Percentiles rank a stretch among this genome's conserved stretches.
phyloP scores from a whole-genome alignment of 2,113 vertebrate genomes.

The Cyanistes caeruleus region DNA sequence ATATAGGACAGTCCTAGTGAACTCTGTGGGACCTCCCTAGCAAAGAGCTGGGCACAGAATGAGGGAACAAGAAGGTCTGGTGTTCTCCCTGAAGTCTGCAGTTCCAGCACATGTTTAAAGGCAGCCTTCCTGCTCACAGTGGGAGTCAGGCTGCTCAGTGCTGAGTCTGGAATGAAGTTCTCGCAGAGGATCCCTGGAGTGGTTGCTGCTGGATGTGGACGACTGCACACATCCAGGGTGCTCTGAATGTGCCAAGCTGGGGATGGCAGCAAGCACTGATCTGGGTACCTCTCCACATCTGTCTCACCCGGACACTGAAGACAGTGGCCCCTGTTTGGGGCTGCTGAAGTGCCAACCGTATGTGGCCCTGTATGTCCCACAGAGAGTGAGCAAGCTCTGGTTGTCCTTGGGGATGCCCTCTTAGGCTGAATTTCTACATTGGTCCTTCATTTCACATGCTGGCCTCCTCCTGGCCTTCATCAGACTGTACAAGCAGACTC shows the following conservation, averaged over 20 bases:
- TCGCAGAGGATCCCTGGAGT: background rate
- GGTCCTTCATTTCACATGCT: fast-evolving
- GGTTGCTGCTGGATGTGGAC: fast-evolving
- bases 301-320: background rate
- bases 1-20: background rate
- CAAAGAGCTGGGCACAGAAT: background rate
- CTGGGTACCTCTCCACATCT: background rate
- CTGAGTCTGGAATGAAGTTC: background rate
- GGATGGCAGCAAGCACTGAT: background rate
- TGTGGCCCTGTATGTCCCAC: background rate
- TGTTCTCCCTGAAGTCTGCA: background rate
- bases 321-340: background rate
- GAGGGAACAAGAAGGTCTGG: background rate
- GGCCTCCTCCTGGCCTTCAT: background rate
- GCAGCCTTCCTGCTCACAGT: background rate
- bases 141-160: background rate
- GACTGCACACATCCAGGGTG: background rate
- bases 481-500: background rate
- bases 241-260: background rate
- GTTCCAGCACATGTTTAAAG: background rate
- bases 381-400: fast-evolving
- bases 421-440: background rate
- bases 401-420: background rate
- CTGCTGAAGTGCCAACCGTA: background rate
- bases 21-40: background rate